These are phyloP conservation scores for Eupithecia pulchellata DNA, from an alignment of 2,888 invertebrate species.

Conservation along the genomic window DNA sequence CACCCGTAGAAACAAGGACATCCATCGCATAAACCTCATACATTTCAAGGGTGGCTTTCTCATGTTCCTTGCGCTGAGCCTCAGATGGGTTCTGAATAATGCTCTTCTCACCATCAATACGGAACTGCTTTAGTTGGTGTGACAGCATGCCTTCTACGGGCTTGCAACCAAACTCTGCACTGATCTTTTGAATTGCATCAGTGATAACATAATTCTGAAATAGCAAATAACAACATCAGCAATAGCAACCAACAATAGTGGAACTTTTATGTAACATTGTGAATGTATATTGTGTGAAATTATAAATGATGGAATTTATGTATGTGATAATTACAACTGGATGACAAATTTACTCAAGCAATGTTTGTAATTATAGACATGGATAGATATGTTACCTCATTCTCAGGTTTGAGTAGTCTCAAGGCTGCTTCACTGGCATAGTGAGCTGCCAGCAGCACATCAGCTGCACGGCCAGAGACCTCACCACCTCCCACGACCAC, in stretches of 20 bases:
- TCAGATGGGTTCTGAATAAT: slow-evolving; percentile 96
- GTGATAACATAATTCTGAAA: slow-evolving; percentile 95
- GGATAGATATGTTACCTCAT: slow-evolving; percentile 87
- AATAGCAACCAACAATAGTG: slow-evolving; percentile 1
- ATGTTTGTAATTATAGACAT: neutral
- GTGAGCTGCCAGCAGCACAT: slow-evolving; percentile 97
- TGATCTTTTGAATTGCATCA: slow-evolving; percentile 96
- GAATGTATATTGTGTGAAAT: too few relatives aligned
- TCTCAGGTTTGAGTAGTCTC: slow-evolving; percentile 95
- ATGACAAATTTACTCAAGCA: neutral
- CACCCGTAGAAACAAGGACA: slow-evolving; percentile 98
- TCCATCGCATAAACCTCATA: slow-evolving; percentile 99
- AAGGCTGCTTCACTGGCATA: slow-evolving; percentile 98
- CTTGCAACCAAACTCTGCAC: slow-evolving; percentile 97
- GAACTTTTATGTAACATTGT: neutral
- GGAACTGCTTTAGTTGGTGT: slow-evolving; percentile 97
- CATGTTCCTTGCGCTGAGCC: slow-evolving; percentile 98
- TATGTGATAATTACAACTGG: neutral
- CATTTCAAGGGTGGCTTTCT: slow-evolving; percentile 97
- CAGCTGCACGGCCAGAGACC: slow-evolving; percentile 95
- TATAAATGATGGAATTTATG: neutral
- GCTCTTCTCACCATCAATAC: slow-evolving; percentile 98
- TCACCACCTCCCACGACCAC: slow-evolving; percentile 93
- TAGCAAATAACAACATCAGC: slow-evolving; percentile 12
- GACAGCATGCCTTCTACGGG: slow-evolving; percentile 98